Base-by-base conservation (phyloP, 2,888 invertebrate genomes). In the Rhopalosiphum nymphaeae region DNA sequence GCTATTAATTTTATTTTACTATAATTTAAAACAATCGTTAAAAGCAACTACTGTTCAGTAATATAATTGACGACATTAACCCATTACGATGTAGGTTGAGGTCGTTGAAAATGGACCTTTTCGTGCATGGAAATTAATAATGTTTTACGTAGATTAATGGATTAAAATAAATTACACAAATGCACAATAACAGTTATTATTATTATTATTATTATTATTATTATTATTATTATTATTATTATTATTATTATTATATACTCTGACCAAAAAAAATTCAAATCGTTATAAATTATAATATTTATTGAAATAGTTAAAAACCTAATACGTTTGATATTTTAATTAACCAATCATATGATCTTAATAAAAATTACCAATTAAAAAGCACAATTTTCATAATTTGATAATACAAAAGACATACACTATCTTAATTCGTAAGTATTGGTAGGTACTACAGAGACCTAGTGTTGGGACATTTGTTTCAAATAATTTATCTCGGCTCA, bases 41-140 rank as follows among this genome's bases (percentile, higher is more conserved):
- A 78, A 78, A 36, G 78, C 36, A 78, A 78, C 36, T 78, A 36
- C 78, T 78, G 16, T 53, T 53, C 16, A 61, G 11, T 61, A 21
- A 21, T 78, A 78, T 78, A 78, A 78, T 78, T 78, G 78, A 78
- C 78, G 36, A 78, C 36, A 78, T 78, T 78, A 78, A 78, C 78
- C 36, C 78, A 78, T 78, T 78, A 78, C 36, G 36, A 78, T 9
- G 78, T 78, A 78, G 78, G 78, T 78, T 78, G 78, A 78, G 78
- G 78, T 78, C 78, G 21, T 78, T 78, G 36, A 78, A 21, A 36
- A 36, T 78, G 78, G 78, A 78, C 78, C 78, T 78, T 78, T 78
- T 36, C 21, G 9, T 78, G 78, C 9, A 36, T 36, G 36, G 78
- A 78, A 36, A 78, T 78, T 78, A 36, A 78, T 78, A 78, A 36